Conservation (phyloP, 2,888 invertebrate species). For the Polydrusus cervinus region DNA sequence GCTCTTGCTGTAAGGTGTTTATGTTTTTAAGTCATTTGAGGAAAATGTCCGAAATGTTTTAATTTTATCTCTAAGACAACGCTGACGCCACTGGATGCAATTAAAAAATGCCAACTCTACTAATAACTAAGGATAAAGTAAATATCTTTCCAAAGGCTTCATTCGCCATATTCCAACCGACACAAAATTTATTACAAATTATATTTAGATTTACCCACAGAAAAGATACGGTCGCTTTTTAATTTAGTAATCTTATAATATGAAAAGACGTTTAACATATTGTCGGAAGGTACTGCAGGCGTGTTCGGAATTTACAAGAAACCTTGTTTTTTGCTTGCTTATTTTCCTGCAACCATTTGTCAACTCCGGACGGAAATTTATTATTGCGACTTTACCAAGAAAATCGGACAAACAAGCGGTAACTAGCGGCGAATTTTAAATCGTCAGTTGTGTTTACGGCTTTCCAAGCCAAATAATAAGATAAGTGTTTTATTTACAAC, state of each 20-base stretch:
- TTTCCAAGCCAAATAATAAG: slow-evolving; percentile 39
- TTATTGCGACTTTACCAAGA: slow-evolving; percentile 42
- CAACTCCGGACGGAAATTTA: slow-evolving; percentile 43
- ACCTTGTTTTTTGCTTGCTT: slow-evolving; percentile 34
- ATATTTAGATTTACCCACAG: background rate
- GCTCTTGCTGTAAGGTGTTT: no score
- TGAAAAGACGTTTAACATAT: slow-evolving; percentile 5
- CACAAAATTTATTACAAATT: no score
- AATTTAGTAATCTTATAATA: slow-evolving; percentile 9
- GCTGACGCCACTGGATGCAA: no score
- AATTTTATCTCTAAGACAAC: no score
- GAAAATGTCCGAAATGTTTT: no score
- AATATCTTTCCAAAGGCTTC: no score
- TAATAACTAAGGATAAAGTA: no score
- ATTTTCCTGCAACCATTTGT: slow-evolving; percentile 38
- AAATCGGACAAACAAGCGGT: slow-evolving; percentile 46
- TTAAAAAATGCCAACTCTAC: no score
- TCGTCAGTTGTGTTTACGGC: slow-evolving; percentile 38
- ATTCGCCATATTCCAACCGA: no score
- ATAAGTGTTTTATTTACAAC: slow-evolving; percentile 39
- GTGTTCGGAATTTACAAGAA: slow-evolving; percentile 38
- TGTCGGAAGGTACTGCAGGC: slow-evolving; percentile 30
- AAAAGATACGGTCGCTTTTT: background rate
- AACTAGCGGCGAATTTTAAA: slow-evolving; percentile 48
- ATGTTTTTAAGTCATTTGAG: no score